phyloP scores from a whole-genome alignment of 1,140 invertebrate species.

The Geopemphigus sp. region DNA sequence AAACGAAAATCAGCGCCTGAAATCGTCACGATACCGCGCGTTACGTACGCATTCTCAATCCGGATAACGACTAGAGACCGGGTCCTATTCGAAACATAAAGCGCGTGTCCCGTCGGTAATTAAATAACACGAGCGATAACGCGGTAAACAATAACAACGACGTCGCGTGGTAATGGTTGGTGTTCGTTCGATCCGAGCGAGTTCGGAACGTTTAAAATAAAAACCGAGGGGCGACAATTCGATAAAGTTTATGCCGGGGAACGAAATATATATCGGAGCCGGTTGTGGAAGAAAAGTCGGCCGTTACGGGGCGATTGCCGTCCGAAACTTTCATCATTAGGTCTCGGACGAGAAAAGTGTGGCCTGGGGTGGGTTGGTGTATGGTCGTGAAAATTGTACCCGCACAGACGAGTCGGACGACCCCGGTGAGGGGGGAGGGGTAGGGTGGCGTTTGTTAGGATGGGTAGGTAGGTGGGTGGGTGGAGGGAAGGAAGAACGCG shows the following conservation, averaged over 20 bases:
- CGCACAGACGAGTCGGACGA: conserved; percentile 30
- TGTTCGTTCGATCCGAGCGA: conserved; percentile 1
- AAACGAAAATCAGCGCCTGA: no score
- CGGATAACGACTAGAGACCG: no score
- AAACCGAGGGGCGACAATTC: background rate
- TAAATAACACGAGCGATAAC: no score
- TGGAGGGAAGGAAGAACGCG: background rate
- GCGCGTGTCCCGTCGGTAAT: no score
- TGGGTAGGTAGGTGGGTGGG: background rate
- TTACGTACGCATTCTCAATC: no score
- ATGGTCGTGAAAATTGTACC: conserved; percentile 27
- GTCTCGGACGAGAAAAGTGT: background rate
- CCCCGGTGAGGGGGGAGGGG: no score
- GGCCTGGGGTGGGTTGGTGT: no score
- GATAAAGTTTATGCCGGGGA: conserved; percentile 38
- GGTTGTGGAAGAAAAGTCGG: conserved; percentile 30
- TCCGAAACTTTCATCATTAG: conserved; percentile 41
- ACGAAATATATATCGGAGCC: conserved; percentile 31
- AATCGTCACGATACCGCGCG: no score
- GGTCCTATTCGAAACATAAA: no score
- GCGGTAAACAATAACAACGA: no score
- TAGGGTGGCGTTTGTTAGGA: no score
- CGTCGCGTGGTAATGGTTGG: no score
- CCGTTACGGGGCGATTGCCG: conserved; percentile 33
- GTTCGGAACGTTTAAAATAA: conserved; percentile 17